Base-by-base conservation (phyloP, 1,140 invertebrate species). In the Physella acuta region DNA sequence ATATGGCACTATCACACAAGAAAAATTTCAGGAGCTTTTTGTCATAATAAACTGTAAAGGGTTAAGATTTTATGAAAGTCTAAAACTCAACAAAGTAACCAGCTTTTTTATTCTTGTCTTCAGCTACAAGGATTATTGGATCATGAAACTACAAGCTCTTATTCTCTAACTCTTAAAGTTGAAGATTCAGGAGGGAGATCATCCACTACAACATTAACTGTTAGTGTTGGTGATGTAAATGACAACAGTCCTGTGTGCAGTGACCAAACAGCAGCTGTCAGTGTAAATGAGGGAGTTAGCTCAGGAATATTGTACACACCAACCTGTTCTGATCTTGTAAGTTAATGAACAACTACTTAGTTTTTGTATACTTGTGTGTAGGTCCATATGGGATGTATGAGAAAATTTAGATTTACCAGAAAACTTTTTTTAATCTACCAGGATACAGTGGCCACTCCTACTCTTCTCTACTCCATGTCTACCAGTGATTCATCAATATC, bases 181-280 rank as follows among this genome's bases (percentile, higher is more conserved):
- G 36, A 61, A 31, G 76, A 79, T 31, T 73, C 69, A 0, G 70
- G 68, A 17, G 68, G 66, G 14, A 68, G 67, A 55, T 71, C 72
- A 4, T 62, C 65, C 17, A 77, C 75, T 16, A 60, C 71, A 34
- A 72, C 70, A 14, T 49, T 79, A 24, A 72, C 70, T 11, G 64
- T 83, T 14, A 36, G 53, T 24, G 51, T 82, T 16, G 56, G 52
- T 91, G 95, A 98, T 82, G 87, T 95, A 26, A 97, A 98, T 82
- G 95, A 98, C 86, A 65, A 76, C 70, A 72, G 67, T 95, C 95
- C 95, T 0, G 85, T 93, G 26, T 97, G 97, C 68, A 68, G 44
- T 20, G 55, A 67, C 49, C 67, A 64, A 17, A 51, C 70, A 2
- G 76, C 75, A 26, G 59, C 52, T 58, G 70, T 74, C 30, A 55